Evolutionary conservation across 2,888 invertebrate genomes (phyloP).

Genomic region (Cheilosia impressa): DNA sequence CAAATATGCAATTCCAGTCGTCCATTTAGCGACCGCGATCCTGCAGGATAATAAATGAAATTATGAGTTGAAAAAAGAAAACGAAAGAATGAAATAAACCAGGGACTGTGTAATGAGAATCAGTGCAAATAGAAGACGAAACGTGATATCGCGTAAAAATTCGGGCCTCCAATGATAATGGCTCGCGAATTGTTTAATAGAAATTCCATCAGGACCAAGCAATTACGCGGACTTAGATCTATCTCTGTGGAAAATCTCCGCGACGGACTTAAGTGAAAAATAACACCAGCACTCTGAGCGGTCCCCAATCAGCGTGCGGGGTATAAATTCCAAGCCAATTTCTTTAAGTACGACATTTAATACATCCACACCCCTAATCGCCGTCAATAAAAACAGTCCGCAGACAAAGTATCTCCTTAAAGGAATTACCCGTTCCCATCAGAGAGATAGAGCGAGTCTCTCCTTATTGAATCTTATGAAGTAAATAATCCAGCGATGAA

Average conservation of each 20-base stretch:
- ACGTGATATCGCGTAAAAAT: slow-evolving; percentile 70
- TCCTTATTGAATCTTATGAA: slow-evolving; percentile 81
- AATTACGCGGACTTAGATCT: slow-evolving; percentile 55
- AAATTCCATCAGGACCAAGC: slow-evolving; percentile 33
- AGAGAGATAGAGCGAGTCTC: neutral
- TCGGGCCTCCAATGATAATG: slow-evolving; percentile 50
- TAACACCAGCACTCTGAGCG: slow-evolving; percentile 32
- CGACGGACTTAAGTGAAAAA: slow-evolving; percentile 47
- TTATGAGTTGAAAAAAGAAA: slow-evolving; percentile 48
- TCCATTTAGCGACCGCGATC: slow-evolving; percentile 45
- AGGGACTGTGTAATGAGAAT: slow-evolving; percentile 47
- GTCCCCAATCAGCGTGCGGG: slow-evolving; percentile 7
- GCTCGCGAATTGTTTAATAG: slow-evolving; percentile 58
- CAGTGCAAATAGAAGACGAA: slow-evolving; percentile 55
- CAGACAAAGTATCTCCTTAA: slow-evolving; percentile 69
- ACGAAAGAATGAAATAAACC: neutral
- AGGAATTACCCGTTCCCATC: slow-evolving; percentile 51
- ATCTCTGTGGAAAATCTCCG: slow-evolving; percentile 42
- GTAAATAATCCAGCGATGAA: slow-evolving; percentile 82
- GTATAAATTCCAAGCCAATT: slow-evolving; percentile 54
- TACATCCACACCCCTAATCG: slow-evolving; percentile 64
- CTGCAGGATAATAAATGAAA: slow-evolving; percentile 50
- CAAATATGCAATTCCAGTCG: slow-evolving; percentile 46
- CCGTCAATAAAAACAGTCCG: slow-evolving; percentile 71
- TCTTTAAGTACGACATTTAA: slow-evolving; percentile 59